Conservation (phyloP, 2,888 invertebrate genomes). For the Pseudococcus longispinus region DNA sequence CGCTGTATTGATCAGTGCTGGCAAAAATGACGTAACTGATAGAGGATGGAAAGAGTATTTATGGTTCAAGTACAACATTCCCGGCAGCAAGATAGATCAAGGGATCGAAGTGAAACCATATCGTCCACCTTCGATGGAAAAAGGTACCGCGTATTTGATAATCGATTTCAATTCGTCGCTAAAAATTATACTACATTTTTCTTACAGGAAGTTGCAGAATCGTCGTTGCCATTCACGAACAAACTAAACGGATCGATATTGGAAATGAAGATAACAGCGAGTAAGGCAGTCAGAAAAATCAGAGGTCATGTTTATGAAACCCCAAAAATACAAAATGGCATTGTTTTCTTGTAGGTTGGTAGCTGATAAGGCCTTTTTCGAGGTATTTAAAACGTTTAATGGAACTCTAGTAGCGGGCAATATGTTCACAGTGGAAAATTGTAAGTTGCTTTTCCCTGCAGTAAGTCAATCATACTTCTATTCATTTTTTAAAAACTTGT, state of each 20-base stretch:
- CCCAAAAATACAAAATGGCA: neutral
- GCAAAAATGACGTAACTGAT: neutral
- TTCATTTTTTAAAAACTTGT: neutral
- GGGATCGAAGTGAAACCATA: neutral
- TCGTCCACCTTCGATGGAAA: neutral
- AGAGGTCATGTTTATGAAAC: neutral
- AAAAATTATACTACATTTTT: neutral
- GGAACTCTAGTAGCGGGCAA: neutral
- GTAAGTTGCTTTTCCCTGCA: neutral
- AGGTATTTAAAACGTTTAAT: neutral
- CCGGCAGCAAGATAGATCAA: neutral
- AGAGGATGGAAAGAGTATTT: neutral
- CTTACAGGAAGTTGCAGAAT: neutral
- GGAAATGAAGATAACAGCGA: neutral
- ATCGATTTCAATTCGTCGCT: too few species aligned
- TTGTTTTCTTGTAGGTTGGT: neutral
- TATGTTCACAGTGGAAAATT: neutral
- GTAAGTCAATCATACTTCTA: neutral
- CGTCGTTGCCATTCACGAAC: neutral
- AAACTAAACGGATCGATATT: neutral
- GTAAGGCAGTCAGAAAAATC: neutral
- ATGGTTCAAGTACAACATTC: neutral
- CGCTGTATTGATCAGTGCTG: neutral
- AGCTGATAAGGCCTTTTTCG: neutral
- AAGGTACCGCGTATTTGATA: neutral